phyloP scores from a whole-genome alignment of 2,888 invertebrate species.

The Nemoura dubitans region DNA sequence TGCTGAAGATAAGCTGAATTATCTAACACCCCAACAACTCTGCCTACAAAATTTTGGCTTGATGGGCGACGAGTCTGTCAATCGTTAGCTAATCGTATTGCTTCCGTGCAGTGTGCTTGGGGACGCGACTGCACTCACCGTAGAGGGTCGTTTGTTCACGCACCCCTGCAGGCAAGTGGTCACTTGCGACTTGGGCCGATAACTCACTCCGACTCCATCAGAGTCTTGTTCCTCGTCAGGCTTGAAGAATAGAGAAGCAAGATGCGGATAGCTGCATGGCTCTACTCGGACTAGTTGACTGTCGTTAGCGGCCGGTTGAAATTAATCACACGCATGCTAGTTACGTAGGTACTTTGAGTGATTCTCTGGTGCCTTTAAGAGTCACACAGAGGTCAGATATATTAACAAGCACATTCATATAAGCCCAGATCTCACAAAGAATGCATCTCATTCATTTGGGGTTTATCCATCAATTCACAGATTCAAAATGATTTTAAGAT shows the following conservation, averaged over 20 bases:
- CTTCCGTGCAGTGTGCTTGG: neutral
- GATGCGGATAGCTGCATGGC: conserved; percentile 42
- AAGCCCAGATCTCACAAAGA: too few relatives aligned
- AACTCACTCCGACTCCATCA: conserved; percentile 71
- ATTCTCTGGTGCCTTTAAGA: too few relatives aligned
- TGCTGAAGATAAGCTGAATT: too few relatives aligned
- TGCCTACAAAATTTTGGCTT: too few relatives aligned
- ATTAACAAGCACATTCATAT: too few relatives aligned
- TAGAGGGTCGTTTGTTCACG: conserved; percentile 76
- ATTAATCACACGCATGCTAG: neutral
- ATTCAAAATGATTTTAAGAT: too few relatives aligned
- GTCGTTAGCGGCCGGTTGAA: neutral
- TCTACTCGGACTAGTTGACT: neutral
- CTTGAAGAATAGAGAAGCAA: conserved; percentile 53
- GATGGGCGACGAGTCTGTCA: too few relatives aligned
- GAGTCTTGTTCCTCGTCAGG: conserved; percentile 65
- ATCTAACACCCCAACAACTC: too few relatives aligned
- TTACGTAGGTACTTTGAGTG: too few relatives aligned
- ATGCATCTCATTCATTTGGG: too few relatives aligned
- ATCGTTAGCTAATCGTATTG: neutral
- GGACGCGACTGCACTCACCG: conserved; percentile 68
- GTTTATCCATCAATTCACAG: too few relatives aligned
- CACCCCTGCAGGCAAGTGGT: conserved; percentile 75
- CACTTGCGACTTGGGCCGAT: conserved; percentile 65
- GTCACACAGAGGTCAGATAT: too few relatives aligned